Base-by-base conservation (phyloP, 2,888 invertebrate species). In the Sinodicranocentrus sp. region DNA sequence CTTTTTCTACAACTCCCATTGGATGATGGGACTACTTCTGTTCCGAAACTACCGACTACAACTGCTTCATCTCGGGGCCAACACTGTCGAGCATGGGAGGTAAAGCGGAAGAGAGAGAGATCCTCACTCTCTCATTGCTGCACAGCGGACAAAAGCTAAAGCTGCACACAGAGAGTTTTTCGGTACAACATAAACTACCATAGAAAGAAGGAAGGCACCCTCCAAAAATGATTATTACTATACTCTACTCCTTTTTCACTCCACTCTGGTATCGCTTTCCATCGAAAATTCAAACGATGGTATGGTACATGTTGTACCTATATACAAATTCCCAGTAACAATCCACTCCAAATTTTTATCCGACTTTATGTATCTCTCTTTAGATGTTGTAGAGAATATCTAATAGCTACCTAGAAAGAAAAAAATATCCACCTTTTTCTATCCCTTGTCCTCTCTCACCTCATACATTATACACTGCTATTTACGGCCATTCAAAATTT, bases 401-500 rank as follows among this genome's bases (percentile, higher is more conserved):
- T n/a, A n/a, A n/a, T n/a, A n/a, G n/a, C n/a, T n/a, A n/a, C n/a
- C n/a, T n/a, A n/a, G n/a, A n/a, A n/a, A n/a, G n/a, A n/a, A n/a
- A n/a, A n/a, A n/a, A n/a, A n/a, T 17, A 3, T 52, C 52, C 52
- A 52, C 52, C n/a, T 5, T 52, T 52, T n/a, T 52, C 8, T 52
- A 39, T 13, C 6, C 59, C 3, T 59, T 59, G 2, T 6, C 59
- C 25, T 59, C 59, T 59, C 23, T 23, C 17, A 21, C 23, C n/a
- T 52, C 25, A 21, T 59, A 23, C 21, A 5, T 17, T 43, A 19
- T 43, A 19, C 13, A 43, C 8, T 43, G 43, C 67, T 67, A 39
- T 67, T 67, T 67, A 67, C 43, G 67, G 39, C 67, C 67, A 67
- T 67, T 67, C 67, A 67, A 63, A n/a, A 43, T 67, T 67, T 67